phyloP scores from a whole-genome alignment of 2,113 vertebrate genomes.

The Laticauda laticaudata region DNA sequence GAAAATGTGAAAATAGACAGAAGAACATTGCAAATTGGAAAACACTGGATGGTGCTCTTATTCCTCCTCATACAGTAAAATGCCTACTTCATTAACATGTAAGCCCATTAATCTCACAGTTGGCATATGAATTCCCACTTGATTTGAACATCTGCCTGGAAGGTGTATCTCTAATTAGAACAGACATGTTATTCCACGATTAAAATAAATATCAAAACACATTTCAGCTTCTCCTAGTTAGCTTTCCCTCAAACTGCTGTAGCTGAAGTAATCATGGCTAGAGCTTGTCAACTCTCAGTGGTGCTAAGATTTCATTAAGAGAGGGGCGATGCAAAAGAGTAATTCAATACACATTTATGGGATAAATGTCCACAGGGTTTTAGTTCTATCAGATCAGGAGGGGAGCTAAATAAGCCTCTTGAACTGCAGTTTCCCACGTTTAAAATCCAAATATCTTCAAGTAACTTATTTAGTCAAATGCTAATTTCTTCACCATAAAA shows the following conservation, averaged over 20 bases:
- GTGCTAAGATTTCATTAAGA: constrained; percentile 44
- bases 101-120: constrained; percentile 43
- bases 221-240: constrained; percentile 44
- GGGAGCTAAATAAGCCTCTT: not conserved
- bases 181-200: constrained; percentile 45
- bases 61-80: constrained; percentile 20
- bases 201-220: constrained; percentile 60
- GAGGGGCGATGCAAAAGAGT: not conserved
- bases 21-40: constrained; percentile 30
- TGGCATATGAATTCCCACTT: constrained; percentile 31
- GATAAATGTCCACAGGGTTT: constrained; percentile 29
- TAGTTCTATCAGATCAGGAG: constrained; percentile 9
- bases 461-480: constrained; percentile 29
- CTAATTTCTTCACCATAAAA: constrained; percentile 8
- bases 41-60: constrained; percentile 40
- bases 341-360: constrained; percentile 36
- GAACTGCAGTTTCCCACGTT: constrained; percentile 26
- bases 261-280: constrained; percentile 32
- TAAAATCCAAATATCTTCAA: constrained; percentile 5
- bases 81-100: constrained; percentile 47
- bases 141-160: constrained; percentile 56
- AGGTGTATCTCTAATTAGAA: constrained; percentile 52
- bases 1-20: constrained; percentile 28
- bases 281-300: constrained; percentile 27
- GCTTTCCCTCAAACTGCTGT: constrained; percentile 36